phyloP scores from a whole-genome alignment of 2,888 invertebrate genomes.

The Melinaea marsaeus region DNA sequence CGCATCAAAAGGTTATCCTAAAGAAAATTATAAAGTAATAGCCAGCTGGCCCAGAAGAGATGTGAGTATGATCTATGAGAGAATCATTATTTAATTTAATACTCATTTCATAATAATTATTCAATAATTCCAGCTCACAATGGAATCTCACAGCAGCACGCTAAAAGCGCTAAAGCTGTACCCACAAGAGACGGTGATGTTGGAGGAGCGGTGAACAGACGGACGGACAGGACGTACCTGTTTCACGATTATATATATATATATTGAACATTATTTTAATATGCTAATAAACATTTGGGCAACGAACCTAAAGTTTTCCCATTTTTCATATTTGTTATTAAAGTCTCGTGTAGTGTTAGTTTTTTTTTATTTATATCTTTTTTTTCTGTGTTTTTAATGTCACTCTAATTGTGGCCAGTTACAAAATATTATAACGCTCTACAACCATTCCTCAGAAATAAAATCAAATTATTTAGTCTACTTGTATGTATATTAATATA shows the following conservation, averaged over 20 bases:
- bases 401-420: too few species aligned
- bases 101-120: not conserved
- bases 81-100: not conserved
- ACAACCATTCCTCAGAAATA: too few species aligned
- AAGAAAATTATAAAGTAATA: conserved; percentile 92
- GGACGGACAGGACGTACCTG: conserved; percentile 15
- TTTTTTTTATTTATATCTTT: conserved; percentile 8
- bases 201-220: conserved; percentile 91
- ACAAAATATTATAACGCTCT: too few species aligned
- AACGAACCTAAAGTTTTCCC: not conserved
- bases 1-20: conserved; percentile 91
- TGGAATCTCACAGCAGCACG: conserved; percentile 85
- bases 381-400: too few species aligned
- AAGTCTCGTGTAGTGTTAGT: conserved; percentile 10
- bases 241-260: conserved; percentile 17
- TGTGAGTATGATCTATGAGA: conserved; percentile 80
- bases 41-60: conserved; percentile 97
- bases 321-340: not conserved
- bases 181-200: conserved; percentile 95
- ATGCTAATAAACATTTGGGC: not conserved
- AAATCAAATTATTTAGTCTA: too few species aligned
- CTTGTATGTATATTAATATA: too few species aligned
- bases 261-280: too few species aligned
- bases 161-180: conserved; percentile 90
- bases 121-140: conserved; percentile 81